A percentile compares a stretch with the other conserved stretches of the same genome.
Conservation (phyloP, 2,113 vertebrate genomes). For the Dromaius novaehollandiae region DNA sequence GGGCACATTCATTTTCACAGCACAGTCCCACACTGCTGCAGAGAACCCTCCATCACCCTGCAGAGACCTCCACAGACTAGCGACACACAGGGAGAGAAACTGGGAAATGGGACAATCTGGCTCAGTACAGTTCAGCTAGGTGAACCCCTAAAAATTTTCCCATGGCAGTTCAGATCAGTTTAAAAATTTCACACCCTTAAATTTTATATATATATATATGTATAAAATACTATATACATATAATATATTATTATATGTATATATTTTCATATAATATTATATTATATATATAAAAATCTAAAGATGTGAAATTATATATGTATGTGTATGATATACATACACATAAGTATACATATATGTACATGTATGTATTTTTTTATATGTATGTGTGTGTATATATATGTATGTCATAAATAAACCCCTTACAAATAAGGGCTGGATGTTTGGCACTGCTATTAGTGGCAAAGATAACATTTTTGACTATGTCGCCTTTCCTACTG, state of each 20-base stretch:
- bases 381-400: no score
- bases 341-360: no score
- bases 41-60: background rate
- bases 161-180: background rate
- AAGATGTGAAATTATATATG: background rate
- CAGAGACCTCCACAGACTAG: background rate
- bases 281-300: background rate
- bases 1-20: background rate
- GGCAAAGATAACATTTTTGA: background rate
- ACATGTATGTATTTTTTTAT: no score
- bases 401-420: no score
- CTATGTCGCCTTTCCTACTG: background rate
- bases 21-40: background rate
- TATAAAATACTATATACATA: background rate
- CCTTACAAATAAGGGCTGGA: background rate
- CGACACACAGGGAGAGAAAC: background rate
- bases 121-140: background rate
- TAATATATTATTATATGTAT: background rate
- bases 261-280: background rate
- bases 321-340: no score
- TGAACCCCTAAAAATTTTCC: background rate
- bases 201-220: background rate
- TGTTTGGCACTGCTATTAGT: background rate
- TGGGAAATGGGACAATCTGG: fast-evolving
- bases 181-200: background rate